Conservation (phyloP, 1,140 invertebrate genomes). For the Drosophila insularis region DNA sequence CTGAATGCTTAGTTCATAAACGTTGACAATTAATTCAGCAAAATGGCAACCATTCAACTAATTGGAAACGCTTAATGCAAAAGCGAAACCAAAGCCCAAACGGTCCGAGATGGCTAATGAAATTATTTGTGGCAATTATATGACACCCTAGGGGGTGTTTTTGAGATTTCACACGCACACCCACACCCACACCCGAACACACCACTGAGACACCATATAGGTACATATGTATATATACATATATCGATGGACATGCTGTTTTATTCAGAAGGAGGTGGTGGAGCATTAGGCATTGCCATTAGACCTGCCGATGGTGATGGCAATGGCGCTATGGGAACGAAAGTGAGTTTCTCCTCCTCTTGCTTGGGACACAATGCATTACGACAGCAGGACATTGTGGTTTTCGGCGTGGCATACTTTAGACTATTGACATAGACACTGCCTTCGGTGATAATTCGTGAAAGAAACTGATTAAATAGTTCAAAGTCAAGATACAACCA, state of each 20-base stretch:
- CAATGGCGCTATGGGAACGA: not conserved
- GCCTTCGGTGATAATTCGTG: constrained; percentile 25
- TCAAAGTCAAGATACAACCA: constrained; percentile 40
- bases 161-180: constrained; percentile 14
- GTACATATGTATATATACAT: too few species aligned
- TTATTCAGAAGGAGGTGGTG: not conserved
- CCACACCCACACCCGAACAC: constrained; percentile 7
- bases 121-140: constrained; percentile 76
- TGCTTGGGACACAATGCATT: constrained; percentile 6
- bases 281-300: not conserved
- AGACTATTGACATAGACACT: constrained; percentile 20
- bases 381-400: constrained; percentile 32
- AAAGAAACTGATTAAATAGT: constrained; percentile 45
- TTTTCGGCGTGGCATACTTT: not conserved
- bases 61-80: constrained; percentile 73
- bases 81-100: constrained; percentile 54
- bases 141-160: constrained; percentile 62
- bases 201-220: not conserved
- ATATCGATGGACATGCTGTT: not conserved
- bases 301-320: not conserved
- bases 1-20: constrained; percentile 68
- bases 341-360: not conserved
- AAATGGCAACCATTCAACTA: constrained; percentile 73
- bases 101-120: constrained; percentile 52
- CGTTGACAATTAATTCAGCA: constrained; percentile 74